phyloP scores from a whole-genome alignment of 2,888 invertebrate genomes.

The Ennomos fuscantarius region DNA sequence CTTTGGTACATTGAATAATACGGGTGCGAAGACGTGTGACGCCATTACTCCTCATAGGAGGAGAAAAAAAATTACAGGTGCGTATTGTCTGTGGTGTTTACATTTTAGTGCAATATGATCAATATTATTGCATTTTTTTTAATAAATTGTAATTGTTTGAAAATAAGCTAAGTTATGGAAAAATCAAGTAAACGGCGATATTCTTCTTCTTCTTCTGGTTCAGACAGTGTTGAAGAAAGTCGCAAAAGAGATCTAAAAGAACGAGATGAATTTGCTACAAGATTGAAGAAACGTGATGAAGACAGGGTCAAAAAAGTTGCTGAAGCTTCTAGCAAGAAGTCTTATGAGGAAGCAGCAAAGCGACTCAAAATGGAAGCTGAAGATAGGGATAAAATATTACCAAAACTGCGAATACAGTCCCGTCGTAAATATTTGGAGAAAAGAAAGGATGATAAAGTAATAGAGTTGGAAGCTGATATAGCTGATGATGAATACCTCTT shows the following conservation, averaged over 20 bases:
- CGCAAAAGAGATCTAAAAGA: slow-evolving; percentile 94
- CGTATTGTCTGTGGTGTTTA: too few species aligned
- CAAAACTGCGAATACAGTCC: slow-evolving; percentile 95
- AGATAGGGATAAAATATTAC: slow-evolving; percentile 93
- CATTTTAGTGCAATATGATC: too few species aligned
- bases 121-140: background rate
- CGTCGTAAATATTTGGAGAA: slow-evolving; percentile 97
- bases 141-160: slow-evolving; percentile 3
- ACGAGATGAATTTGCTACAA: slow-evolving; percentile 96
- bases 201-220: slow-evolving; percentile 82
- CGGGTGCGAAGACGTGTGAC: too few species aligned
- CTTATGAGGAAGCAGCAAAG: slow-evolving; percentile 95
- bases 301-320: slow-evolving; percentile 93
- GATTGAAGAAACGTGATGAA: slow-evolving; percentile 95
- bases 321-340: slow-evolving; percentile 87
- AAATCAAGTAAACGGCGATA: slow-evolving; percentile 74
- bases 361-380: slow-evolving; percentile 94
- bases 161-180: slow-evolving; percentile 45
- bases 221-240: slow-evolving; percentile 91
- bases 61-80: too few species aligned
- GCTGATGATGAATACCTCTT: slow-evolving; percentile 98
- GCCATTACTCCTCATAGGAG: too few species aligned
- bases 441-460: slow-evolving; percentile 97
- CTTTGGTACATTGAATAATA: too few species aligned
- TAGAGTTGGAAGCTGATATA: slow-evolving; percentile 97